Conservation (phyloP, 2,797 vertebrate genomes). For the Scarus forsteni region DNA sequence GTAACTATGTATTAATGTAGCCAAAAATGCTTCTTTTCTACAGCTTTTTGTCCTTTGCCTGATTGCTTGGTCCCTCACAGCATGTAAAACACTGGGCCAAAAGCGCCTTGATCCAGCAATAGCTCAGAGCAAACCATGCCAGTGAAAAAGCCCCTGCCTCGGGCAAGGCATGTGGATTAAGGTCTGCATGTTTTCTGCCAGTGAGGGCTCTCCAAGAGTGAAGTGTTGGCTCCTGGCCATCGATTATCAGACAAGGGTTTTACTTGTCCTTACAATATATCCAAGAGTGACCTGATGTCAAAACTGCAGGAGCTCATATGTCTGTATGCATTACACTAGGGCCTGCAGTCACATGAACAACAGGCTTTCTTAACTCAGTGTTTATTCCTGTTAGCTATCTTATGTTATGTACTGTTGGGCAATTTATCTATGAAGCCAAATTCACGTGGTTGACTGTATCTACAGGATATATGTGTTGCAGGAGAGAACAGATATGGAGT, state of each 20-base stretch:
- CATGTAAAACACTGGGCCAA: conserved; percentile 22
- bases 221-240: conserved; percentile 68
- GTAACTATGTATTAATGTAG: too few relatives aligned
- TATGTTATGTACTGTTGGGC: conserved; percentile 8
- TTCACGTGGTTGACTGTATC: conserved; percentile 2
- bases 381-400: conserved; percentile 3
- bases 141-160: conserved; percentile 43
- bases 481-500: not conserved
- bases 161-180: conserved; percentile 34
- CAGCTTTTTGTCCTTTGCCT: too few relatives aligned
- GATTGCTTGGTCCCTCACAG: conserved; percentile 2
- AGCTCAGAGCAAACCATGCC: conserved; percentile 43
- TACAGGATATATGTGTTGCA: rapidly evolving
- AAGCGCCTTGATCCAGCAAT: conserved; percentile 27
- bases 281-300: conserved; percentile 60
- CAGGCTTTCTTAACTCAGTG: not conserved
- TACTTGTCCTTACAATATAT: conserved; percentile 64
- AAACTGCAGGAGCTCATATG: conserved; percentile 41
- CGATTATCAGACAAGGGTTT: conserved; percentile 62
- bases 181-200: conserved; percentile 48
- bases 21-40: too few relatives aligned
- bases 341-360: conserved; percentile 21
- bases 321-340: conserved; percentile 35
- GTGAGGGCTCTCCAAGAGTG: conserved; percentile 38
- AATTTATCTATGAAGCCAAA: conserved; percentile 1